Evolutionary conservation across 2,888 invertebrate genomes (phyloP).

Genomic region (Nomada ferruginata): DNA sequence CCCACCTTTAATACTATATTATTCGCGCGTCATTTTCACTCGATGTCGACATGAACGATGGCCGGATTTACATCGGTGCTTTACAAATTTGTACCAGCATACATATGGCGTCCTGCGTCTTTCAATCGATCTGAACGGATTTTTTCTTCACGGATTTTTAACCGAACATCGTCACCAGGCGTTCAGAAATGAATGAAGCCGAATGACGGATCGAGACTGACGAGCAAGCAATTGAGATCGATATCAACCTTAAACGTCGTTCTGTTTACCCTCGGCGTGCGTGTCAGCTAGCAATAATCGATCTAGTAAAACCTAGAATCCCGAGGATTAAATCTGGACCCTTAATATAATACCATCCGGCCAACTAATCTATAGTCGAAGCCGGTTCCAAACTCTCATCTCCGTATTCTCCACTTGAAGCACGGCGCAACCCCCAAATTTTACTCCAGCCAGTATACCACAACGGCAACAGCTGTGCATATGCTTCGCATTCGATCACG

Average conservation of each 20-base stretch:
- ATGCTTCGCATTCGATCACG: conserved; percentile 39
- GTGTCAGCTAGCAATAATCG: conserved; percentile 20
- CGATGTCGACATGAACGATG: conserved; percentile 59
- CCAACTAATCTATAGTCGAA: too few species aligned
- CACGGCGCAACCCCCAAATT: background rate
- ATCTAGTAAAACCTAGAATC: conserved; percentile 15
- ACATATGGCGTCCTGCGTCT: background rate
- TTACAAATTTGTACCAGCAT: conserved; percentile 11
- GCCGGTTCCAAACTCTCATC: background rate
- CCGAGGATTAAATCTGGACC: background rate
- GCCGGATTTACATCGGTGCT: conserved; percentile 17
- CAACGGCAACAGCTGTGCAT: background rate
- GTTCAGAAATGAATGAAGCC: background rate
- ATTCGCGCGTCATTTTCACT: conserved; percentile 51
- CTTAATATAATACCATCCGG: background rate
- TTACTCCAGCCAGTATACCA: background rate
- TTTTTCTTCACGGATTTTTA: conserved; percentile 35
- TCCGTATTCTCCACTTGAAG: background rate
- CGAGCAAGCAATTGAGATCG: conserved; percentile 78
- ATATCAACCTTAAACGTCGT: conserved; percentile 57
- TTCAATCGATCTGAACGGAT: conserved; percentile 11
- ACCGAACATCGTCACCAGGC: conserved; percentile 50
- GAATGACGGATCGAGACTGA: conserved; percentile 75
- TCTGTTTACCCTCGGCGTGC: conserved; percentile 54
- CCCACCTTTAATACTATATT: conserved; percentile 54